These are phyloP conservation scores for Panonychus citri DNA, from an alignment of 1,140 invertebrate genomes.

Conservation along the genomic window DNA sequence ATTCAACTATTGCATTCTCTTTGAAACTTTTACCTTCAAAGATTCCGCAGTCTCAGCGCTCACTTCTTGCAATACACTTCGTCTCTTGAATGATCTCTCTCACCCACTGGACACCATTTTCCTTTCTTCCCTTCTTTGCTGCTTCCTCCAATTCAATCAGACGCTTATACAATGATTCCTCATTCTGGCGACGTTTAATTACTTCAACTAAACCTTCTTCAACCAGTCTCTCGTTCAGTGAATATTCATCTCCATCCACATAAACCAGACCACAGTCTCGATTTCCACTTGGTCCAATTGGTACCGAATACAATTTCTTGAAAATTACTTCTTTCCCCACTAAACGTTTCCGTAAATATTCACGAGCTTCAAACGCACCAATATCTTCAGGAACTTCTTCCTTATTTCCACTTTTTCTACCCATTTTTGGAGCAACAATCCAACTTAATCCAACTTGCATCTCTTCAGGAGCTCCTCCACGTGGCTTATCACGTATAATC, in stretches of 20 bases:
- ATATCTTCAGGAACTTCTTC: constrained; percentile 31
- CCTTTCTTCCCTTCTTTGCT: constrained; percentile 68
- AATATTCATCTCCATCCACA: constrained; percentile 30
- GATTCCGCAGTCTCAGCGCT: not conserved
- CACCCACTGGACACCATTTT: constrained; percentile 34
- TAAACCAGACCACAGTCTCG: constrained; percentile 8
- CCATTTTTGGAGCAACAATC: constrained; percentile 73
- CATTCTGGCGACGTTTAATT: constrained; percentile 1
- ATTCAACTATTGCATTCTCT: constrained; percentile 57
- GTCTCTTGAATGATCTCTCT: not conserved
- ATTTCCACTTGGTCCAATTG: constrained; percentile 32
- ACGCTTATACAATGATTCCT: constrained; percentile 24
- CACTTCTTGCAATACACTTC: constrained; percentile 35
- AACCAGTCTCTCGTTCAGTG: constrained; percentile 62
- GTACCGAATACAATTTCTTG: constrained; percentile 77
- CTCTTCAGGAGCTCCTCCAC: constrained; percentile 49
- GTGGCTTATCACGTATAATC: constrained; percentile 51
- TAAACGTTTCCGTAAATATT: constrained; percentile 81
- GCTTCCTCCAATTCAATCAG: constrained; percentile 68
- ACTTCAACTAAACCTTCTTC: constrained; percentile 66
- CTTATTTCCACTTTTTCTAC: constrained; percentile 38
- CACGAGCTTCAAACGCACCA: constrained; percentile 87
- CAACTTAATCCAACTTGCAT: constrained; percentile 38
- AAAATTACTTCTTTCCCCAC: constrained; percentile 81
- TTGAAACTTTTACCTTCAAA: constrained; percentile 33